phyloP scores from a whole-genome alignment of 2,113 vertebrate species.

The Aphyosemion australe region DNA sequence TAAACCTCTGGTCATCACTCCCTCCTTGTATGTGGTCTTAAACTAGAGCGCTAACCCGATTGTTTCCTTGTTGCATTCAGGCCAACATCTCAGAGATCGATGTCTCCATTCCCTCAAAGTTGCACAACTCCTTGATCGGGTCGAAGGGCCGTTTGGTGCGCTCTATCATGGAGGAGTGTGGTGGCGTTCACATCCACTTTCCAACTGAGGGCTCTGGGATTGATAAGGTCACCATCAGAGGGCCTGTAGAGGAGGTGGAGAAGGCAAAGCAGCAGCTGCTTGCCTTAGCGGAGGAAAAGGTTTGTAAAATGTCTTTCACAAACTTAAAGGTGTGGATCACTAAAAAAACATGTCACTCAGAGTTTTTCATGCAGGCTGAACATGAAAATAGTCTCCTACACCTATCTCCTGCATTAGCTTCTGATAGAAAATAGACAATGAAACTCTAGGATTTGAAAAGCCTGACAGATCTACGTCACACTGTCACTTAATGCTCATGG shows the following conservation, averaged over 20 bases:
- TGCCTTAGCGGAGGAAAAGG: slow-evolving; percentile 98
- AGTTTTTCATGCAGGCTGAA: no score
- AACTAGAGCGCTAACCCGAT: background rate
- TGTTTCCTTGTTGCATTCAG: slow-evolving; percentile 63
- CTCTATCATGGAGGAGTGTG: slow-evolving; percentile 98
- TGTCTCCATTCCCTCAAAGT: slow-evolving; percentile 94
- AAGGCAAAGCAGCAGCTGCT: slow-evolving; percentile 95
- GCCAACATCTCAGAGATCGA: slow-evolving; percentile 95
- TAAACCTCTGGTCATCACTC: slow-evolving; percentile 47
- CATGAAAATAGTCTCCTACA: no score
- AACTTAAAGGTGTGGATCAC: no score
- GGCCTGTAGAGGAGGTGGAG: slow-evolving; percentile 94
- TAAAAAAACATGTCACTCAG: no score
- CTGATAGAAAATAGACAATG: no score
- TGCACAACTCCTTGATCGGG: slow-evolving; percentile 97
- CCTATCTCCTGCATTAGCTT: no score
- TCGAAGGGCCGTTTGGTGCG: slow-evolving; percentile 97
- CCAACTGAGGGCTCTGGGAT: slow-evolving; percentile 95
- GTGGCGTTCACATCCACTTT: slow-evolving; percentile 98
- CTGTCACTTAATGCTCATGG: no score
- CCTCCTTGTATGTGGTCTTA: background rate
- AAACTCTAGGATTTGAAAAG: no score
- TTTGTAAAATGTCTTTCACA: slow-evolving; percentile 57
- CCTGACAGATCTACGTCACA: no score
- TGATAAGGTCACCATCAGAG: slow-evolving; percentile 94